Evolutionary conservation across 2,113 vertebrate genomes (phyloP), one percentile per base, ranked within the genome.

Genomic region (Odobenus rosmarus): DNA sequence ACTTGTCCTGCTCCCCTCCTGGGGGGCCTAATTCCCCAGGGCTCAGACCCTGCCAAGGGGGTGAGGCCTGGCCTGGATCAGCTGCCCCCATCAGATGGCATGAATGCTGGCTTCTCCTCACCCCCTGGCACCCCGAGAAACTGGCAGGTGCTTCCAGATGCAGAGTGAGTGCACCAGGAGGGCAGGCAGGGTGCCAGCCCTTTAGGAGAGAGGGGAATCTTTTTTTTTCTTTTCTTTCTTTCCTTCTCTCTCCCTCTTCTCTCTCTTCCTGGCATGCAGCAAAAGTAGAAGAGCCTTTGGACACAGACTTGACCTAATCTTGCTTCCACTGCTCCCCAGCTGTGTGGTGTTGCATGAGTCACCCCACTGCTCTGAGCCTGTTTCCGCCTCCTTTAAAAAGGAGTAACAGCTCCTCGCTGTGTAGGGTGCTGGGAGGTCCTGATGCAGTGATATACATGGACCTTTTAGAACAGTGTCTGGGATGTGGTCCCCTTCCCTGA

Each of bases 401-500:
- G n/a, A 61, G 19, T 36, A 7, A 33, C 39, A 53, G 33, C 9
- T 7, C 23, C 49, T n/a, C 7, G 24, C 53, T 74, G 53, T 36
- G 39, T 42, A 39, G 85, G 4, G 46, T 36, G 28, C 33, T 24
- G n/a, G 49, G 33, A 67, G 64, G 64, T 28, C 19, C 39, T 1
- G 0, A 0, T 23, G 42, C 23, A 36, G 46, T 1, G 6, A 23
- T 4, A 1, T 0, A 11, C 1, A 3, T 5, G n/a, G 18, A 12
- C 59, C 7, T 0, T 59, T 18, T 36, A 69, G 77, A 61, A 14
- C 2, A 18, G 46, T 4, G 49, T 53, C 51, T 26, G 77, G 77
- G 11, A 33, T 33, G 71, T 39, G 36, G 49, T 18, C 21, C n/a
- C 55, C 13, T 39, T 89, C 18, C 57, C 13, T 61, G 53, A 90